Percentiles rank a stretch among this genome's conserved stretches.
Evolutionary conservation across 2,888 invertebrate species (phyloP).

Genomic region (Syrphus vitripennis): DNA sequence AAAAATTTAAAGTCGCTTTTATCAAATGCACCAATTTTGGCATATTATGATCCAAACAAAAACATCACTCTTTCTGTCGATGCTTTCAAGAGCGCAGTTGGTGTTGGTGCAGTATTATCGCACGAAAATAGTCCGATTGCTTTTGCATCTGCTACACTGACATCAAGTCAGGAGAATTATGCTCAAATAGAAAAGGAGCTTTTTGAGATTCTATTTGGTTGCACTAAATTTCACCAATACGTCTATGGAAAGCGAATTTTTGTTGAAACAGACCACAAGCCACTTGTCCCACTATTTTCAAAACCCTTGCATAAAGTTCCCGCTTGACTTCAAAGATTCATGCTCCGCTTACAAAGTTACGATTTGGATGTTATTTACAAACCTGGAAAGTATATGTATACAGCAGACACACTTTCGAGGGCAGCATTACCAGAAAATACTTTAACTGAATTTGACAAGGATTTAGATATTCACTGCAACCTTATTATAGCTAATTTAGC

Average conservation of each 20-base stretch:
- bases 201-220: not conserved
- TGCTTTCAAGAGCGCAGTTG: constrained; percentile 40
- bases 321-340: no score
- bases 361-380: no score
- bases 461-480: not conserved
- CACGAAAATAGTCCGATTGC: constrained; percentile 19
- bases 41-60: constrained; percentile 52
- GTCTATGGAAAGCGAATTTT: no score
- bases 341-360: no score
- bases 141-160: constrained; percentile 17
- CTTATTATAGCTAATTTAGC: not conserved
- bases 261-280: no score
- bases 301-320: no score
- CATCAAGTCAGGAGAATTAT: not conserved
- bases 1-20: no score
- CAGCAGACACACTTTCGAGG: no score
- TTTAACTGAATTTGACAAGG: not conserved
- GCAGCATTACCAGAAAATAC: not conserved
- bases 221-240: no score
- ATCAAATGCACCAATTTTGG: constrained; percentile 28
- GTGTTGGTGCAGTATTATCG: constrained; percentile 20
- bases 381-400: no score
- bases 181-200: not conserved
- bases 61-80: constrained; percentile 56
- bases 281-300: no score